phyloP scores from a whole-genome alignment of 2,888 invertebrate genomes.

The Melieria crassipennis region DNA sequence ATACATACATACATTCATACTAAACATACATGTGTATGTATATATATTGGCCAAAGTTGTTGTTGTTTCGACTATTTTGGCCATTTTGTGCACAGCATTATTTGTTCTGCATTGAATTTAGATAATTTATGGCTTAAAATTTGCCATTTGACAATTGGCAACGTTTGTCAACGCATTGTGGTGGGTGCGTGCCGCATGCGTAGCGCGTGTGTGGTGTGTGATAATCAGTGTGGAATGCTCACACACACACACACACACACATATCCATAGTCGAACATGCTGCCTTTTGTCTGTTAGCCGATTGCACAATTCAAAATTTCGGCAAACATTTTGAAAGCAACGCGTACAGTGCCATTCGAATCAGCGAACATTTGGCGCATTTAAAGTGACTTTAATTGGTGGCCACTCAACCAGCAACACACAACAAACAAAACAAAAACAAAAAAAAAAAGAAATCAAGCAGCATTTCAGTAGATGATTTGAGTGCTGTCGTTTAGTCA shows the following conservation, averaged over 20 bases:
- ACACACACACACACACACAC: background rate
- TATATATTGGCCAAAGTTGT: background rate
- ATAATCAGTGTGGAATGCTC: background rate
- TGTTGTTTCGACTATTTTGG: slow-evolving; percentile 1
- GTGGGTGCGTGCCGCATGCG: background rate
- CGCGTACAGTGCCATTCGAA: background rate
- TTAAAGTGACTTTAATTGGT: slow-evolving; percentile 7
- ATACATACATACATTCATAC: background rate
- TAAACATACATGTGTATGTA: background rate
- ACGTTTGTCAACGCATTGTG: slow-evolving; percentile 37
- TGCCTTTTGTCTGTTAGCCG: background rate
- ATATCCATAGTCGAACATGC: background rate
- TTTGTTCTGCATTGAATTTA: slow-evolving; percentile 35
- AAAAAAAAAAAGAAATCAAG: too few species aligned
- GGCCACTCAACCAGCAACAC: too few species aligned
- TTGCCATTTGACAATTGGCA: slow-evolving; percentile 41
- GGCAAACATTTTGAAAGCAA: background rate
- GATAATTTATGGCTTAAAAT: slow-evolving; percentile 39
- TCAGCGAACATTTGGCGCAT: slow-evolving; percentile 3
- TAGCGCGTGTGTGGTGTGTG: background rate
- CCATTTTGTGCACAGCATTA: slow-evolving; percentile 13
- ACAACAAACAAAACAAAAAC: too few species aligned
- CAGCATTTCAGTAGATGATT: too few species aligned
- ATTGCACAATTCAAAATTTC: background rate
- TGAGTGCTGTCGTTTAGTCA: too few species aligned